A percentile compares a stretch with the other conserved stretches of the same genome.
Conservation (phyloP, 2,113 vertebrate genomes). For the Cryptomyrus ogoouensis region DNA sequence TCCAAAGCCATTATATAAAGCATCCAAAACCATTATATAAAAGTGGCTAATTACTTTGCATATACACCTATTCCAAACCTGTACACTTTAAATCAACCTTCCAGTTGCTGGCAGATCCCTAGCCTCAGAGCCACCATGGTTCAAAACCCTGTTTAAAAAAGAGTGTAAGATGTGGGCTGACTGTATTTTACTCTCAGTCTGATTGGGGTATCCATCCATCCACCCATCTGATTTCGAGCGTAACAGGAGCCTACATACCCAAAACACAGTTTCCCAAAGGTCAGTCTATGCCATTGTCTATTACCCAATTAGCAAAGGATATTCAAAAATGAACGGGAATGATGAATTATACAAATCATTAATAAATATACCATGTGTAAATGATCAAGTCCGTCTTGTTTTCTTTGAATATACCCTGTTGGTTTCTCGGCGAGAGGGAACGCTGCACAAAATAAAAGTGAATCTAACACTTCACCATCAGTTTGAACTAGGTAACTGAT, state of each 20-base stretch:
- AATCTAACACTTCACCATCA: neutral
- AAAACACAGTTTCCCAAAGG: neutral
- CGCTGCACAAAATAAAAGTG: neutral
- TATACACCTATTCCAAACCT: neutral
- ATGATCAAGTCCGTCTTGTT: neutral
- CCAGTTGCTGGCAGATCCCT: no score
- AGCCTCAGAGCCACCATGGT: no score
- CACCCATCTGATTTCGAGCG: neutral
- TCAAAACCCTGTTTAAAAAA: no score
- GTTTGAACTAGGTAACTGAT: neutral
- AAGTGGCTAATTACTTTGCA: neutral
- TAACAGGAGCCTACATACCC: neutral
- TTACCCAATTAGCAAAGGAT: neutral
- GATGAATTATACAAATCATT: neutral
- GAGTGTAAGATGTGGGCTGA: no score
- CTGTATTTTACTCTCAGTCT: neutral
- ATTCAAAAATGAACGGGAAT: neutral
- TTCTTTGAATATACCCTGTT: neutral
- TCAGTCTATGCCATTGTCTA: neutral
- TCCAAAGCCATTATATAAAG: neutral
- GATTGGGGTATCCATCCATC: neutral
- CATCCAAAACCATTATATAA: neutral
- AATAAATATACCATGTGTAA: neutral
- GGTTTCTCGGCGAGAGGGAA: neutral
- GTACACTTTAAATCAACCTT: neutral